These are phyloP conservation scores for Fukomys damarensis DNA, from an alignment of 2,113 vertebrate genomes.

Conservation along the genomic window DNA sequence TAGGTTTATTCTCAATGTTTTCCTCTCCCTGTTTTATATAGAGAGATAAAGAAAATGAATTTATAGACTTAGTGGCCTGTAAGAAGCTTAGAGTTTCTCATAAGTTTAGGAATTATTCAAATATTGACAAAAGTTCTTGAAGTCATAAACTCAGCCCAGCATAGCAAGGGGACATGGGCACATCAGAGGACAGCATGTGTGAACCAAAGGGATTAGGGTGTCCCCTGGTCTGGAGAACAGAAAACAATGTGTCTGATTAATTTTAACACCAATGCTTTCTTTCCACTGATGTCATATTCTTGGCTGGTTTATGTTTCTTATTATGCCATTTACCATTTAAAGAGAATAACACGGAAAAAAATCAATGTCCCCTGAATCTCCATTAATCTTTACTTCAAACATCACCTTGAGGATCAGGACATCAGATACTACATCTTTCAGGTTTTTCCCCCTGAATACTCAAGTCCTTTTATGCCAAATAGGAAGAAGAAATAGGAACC, in stretches of 20 bases:
- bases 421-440: conserved; percentile 28
- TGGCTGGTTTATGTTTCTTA: conserved; percentile 29
- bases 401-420: conserved; percentile 46
- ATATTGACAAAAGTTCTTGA: neutral
- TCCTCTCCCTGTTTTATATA: neutral
- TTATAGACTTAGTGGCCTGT: neutral
- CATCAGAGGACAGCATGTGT: neutral
- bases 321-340: conserved; percentile 42
- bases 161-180: neutral
- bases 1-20: conserved; percentile 6
- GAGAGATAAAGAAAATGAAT: conserved; percentile 24
- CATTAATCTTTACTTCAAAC: conserved; percentile 59
- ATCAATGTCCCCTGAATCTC: conserved; percentile 24
- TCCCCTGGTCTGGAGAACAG: neutral
- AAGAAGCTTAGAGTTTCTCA: neutral
- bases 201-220: neutral
- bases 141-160: conserved; percentile 19
- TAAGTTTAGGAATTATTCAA: conserved; percentile 28
- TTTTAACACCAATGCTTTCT: conserved; percentile 41
- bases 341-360: conserved; percentile 30
- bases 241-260: neutral
- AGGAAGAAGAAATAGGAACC: conserved; percentile 20
- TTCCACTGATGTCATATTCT: conserved; percentile 36
- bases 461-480: conserved; percentile 40
- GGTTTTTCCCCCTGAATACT: neutral